Percentiles rank a stretch among this genome's conserved stretches.
Evolutionary conservation across 2,113 vertebrate genomes (phyloP).

Genomic region (Neoarius graeffei): DNA sequence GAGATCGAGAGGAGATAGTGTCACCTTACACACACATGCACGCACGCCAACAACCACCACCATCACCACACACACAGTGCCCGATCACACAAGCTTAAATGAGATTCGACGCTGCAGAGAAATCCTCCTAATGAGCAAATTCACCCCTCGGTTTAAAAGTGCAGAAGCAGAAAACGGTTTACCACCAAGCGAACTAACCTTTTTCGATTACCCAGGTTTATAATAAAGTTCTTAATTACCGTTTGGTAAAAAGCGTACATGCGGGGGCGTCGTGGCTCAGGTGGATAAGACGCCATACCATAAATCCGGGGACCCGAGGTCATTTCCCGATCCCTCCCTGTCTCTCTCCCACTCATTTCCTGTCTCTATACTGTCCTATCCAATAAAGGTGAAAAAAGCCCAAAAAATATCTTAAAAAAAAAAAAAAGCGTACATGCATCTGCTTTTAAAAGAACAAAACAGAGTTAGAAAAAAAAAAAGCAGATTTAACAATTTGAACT

Average conservation of each 20-base stretch:
- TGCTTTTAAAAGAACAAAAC: not conserved
- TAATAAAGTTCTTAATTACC: not conserved
- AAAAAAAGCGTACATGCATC: too few species aligned
- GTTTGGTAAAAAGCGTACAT: too few species aligned
- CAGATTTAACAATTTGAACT: not conserved
- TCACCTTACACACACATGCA: not conserved
- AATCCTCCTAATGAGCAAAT: not conserved
- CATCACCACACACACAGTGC: constrained; percentile 7
- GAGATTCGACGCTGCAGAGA: constrained; percentile 23
- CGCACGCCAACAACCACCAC: not conserved
- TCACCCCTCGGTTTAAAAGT: not conserved
- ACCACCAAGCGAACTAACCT: not conserved
- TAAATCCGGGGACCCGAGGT: too few species aligned
- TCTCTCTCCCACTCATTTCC: too few species aligned
- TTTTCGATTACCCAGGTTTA: not conserved
- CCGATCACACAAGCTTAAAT: constrained; percentile 33
- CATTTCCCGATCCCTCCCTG: too few species aligned
- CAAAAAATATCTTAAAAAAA: too few species aligned
- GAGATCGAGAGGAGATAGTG: constrained; percentile 43
- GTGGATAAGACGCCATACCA: too few species aligned
- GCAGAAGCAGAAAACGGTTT: not conserved
- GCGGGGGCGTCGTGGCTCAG: too few species aligned
- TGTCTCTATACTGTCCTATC: too few species aligned
- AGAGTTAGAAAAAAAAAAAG: not conserved
- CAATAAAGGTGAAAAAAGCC: too few species aligned